Evolutionary conservation across 2,888 invertebrate genomes (phyloP).

Genomic region (Tetragonula carbonaria): DNA sequence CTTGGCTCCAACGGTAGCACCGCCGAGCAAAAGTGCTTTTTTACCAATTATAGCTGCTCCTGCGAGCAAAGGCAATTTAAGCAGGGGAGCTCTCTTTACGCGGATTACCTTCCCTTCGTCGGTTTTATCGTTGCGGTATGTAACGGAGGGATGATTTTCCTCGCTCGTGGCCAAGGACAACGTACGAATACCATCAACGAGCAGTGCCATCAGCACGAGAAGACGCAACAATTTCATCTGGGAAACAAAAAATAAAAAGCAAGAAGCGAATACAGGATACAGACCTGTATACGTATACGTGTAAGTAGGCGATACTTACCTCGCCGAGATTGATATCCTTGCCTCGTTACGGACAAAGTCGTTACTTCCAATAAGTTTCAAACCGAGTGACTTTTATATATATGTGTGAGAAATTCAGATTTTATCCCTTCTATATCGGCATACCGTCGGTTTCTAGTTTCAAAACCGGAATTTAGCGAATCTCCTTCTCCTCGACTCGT

Average conservation of each 20-base stretch:
- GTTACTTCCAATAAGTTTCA: neutral
- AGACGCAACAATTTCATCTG: conserved; percentile 25
- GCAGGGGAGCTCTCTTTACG: conserved; percentile 69
- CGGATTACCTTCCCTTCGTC: conserved; percentile 33
- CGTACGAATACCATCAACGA: neutral
- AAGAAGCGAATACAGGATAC: neutral
- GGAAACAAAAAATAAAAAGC: neutral
- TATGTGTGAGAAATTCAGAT: conserved; percentile 30
- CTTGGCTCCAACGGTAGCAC: conserved; percentile 64
- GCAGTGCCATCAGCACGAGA: neutral
- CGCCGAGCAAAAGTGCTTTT: conserved; percentile 69
- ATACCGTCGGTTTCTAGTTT: neutral
- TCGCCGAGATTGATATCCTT: conserved; percentile 10
- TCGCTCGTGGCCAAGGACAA: neutral
- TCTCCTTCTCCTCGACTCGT: conserved; percentile 22
- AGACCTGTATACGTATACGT: too few species aligned
- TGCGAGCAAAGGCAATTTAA: conserved; percentile 69
- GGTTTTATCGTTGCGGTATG: neutral
- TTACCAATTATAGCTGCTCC: conserved; percentile 68
- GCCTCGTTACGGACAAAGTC: conserved; percentile 14
- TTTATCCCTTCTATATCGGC: conserved; percentile 48
- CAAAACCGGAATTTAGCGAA: conserved; percentile 44
- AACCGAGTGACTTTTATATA: conserved; percentile 58
- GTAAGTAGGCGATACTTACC: conserved; percentile 15
- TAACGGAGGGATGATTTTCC: neutral